A percentile compares a stretch with the other conserved stretches of the same genome.
Conservation (phyloP, 2,797 vertebrate genomes). For the Natrix natrix region DNA sequence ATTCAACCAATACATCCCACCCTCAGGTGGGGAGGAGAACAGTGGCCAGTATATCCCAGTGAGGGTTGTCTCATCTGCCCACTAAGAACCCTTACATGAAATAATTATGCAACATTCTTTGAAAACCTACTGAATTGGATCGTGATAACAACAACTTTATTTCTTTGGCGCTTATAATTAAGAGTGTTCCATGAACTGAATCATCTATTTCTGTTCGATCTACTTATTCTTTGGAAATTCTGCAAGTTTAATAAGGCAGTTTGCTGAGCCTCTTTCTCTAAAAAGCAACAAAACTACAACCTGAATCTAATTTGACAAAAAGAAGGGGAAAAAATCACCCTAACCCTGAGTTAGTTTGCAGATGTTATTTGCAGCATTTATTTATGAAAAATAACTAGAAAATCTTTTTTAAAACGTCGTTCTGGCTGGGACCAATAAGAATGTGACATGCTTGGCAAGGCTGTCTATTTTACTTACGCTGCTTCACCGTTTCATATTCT, state of each 20-base stretch:
- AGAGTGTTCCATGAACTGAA: constrained; percentile 18
- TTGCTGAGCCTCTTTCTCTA: constrained; percentile 52
- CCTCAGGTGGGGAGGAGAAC: neutral
- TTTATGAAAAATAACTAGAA: constrained; percentile 75
- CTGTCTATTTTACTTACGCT: constrained; percentile 94
- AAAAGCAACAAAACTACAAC: constrained; percentile 47
- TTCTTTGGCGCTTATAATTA: neutral
- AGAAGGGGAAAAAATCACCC: constrained; percentile 44
- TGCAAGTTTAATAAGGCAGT: constrained; percentile 61
- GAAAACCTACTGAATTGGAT: neutral
- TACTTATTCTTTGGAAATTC: constrained; percentile 42
- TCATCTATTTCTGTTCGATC: constrained; percentile 32
- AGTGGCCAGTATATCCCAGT: neutral
- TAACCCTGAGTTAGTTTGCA: constrained; percentile 64
- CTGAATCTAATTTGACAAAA: constrained; percentile 53
- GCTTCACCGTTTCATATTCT: constrained; percentile 91
- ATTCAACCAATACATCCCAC: neutral
- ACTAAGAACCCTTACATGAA: neutral
- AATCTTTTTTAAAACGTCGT: constrained; percentile 72
- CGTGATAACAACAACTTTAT: neutral
- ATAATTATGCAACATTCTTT: neutral
- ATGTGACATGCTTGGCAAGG: constrained; percentile 87
- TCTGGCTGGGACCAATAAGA: constrained; percentile 81
- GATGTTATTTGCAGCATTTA: constrained; percentile 72
- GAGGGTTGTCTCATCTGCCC: neutral